A percentile compares a stretch with the other conserved stretches of the same genome.
phyloP scores from a whole-genome alignment of 2,113 vertebrate genomes.

The Vidua chalybeata region DNA sequence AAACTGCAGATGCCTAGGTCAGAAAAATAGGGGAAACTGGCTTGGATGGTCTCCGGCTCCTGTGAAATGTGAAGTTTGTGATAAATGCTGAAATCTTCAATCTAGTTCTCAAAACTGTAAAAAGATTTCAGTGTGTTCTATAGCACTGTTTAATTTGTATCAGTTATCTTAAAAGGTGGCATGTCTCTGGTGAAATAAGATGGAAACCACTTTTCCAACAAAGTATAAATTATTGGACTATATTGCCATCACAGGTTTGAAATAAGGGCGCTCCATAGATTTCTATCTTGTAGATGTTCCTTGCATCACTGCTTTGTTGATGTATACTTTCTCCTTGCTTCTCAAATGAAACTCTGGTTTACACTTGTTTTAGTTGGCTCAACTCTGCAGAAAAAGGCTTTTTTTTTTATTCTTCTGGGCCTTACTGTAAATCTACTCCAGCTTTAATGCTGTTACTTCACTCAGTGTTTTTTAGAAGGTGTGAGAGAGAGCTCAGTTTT shows the following conservation, averaged over 20 bases:
- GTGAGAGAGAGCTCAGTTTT: not conserved
- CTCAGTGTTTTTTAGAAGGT: not conserved
- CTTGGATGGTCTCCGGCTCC: not conserved
- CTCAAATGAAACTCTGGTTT: not conserved
- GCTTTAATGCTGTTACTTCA: not conserved
- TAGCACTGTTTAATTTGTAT: not conserved
- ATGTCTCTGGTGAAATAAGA: not conserved
- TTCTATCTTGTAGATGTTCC: constrained; percentile 47
- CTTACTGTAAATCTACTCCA: not conserved
- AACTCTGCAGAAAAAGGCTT: not conserved
- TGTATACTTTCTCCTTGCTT: constrained; percentile 15
- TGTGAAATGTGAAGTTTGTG: not conserved
- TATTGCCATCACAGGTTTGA: not conserved
- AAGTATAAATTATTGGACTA: not conserved
- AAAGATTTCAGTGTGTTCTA: not conserved
- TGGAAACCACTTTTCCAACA: not conserved
- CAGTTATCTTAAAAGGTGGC: not conserved
- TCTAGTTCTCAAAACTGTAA: not conserved
- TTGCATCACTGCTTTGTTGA: constrained; percentile 45
- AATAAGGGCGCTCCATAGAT: not conserved
- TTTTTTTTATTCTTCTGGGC: not conserved
- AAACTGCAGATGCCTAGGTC: not conserved
- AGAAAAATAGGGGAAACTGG: not conserved
- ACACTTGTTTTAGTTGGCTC: not conserved
- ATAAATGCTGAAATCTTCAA: not conserved